phyloP scores from a whole-genome alignment of 2,797 vertebrate genomes.

The Chaetophractus vellerosus region DNA sequence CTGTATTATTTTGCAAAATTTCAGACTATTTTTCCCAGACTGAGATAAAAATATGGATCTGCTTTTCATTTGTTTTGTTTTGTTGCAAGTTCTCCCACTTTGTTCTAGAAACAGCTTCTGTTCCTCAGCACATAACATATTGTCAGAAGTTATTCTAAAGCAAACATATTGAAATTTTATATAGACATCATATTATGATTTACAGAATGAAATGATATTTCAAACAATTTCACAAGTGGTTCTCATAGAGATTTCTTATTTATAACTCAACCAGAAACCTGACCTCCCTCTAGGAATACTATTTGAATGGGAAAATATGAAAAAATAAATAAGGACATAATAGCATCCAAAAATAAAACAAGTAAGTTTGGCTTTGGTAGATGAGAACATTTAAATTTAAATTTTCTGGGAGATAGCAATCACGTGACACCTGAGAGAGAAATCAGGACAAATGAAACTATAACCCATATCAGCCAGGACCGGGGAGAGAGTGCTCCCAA shows the following conservation, averaged over 20 bases:
- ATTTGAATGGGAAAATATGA: background rate
- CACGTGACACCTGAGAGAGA: background rate
- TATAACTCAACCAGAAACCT: background rate
- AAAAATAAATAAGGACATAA: background rate
- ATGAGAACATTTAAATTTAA: background rate
- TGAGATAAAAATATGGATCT: background rate
- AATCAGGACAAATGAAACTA: background rate
- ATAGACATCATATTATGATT: background rate
- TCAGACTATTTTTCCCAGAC: background rate
- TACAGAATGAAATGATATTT: background rate
- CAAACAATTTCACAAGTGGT: background rate
- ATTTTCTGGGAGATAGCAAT: background rate
- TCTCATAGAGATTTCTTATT: background rate
- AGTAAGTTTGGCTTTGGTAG: background rate
- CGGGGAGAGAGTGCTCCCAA: background rate
- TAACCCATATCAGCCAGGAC: background rate
- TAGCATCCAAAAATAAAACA: background rate
- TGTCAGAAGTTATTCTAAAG: background rate
- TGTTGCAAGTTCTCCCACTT: background rate
- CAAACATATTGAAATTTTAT: slow-evolving; percentile 12
- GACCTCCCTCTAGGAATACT: background rate
- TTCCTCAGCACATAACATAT: background rate
- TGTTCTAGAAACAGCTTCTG: background rate
- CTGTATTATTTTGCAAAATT: background rate
- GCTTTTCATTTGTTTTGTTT: background rate